Percentiles rank a stretch among this genome's conserved stretches.
These are phyloP conservation scores for Tragelaphus scriptus DNA, from an alignment of 2,113 vertebrate species.

Conservation along the genomic window DNA sequence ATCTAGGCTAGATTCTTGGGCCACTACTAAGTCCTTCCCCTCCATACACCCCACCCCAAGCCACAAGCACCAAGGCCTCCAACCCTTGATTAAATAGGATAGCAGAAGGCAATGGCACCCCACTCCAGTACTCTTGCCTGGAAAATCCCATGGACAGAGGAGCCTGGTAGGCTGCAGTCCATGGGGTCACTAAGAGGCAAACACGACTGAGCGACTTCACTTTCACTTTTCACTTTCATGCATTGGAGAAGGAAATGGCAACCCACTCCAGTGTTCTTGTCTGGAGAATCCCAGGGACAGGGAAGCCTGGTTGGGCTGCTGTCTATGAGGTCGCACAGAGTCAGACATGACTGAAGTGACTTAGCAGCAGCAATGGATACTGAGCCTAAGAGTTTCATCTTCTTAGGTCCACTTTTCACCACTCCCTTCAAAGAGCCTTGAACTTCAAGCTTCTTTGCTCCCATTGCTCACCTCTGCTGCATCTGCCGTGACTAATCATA, in stretches of 20 bases:
- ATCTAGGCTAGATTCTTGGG: not conserved
- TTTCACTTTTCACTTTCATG: no score
- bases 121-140: no score
- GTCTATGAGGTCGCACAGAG: no score
- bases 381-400: not conserved
- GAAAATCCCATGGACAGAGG: no score
- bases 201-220: no score
- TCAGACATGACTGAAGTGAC: no score
- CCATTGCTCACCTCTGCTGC: not conserved
- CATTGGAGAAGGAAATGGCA: no score
- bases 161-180: no score
- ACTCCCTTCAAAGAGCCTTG: not conserved
- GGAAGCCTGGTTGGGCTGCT: no score
- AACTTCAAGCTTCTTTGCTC: not conserved
- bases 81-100: not conserved
- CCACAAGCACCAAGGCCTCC: not conserved
- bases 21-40: not conserved
- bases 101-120: not conserved
- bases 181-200: no score
- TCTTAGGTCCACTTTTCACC: not conserved
- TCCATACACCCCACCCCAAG: not conserved
- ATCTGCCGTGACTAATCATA: not conserved
- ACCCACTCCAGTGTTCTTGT: no score
- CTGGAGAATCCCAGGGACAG: no score
- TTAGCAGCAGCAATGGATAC: not conserved